Conservation (phyloP, 2,113 vertebrate species). For the Ondatra zibethicus region DNA sequence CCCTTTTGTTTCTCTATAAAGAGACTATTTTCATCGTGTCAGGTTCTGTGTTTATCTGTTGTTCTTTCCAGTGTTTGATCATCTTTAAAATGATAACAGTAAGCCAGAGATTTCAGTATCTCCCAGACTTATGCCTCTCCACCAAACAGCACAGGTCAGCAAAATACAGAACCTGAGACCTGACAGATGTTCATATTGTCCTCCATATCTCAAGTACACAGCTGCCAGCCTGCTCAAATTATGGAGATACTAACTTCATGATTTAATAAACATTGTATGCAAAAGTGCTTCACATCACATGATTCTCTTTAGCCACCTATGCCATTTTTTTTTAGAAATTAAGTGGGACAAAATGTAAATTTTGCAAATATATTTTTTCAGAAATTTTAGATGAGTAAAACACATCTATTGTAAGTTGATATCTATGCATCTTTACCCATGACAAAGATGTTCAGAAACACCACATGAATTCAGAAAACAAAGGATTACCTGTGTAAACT, state of each 20-base stretch:
- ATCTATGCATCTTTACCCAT: background rate
- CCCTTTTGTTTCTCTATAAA: background rate
- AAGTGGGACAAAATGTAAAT: background rate
- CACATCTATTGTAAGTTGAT: background rate
- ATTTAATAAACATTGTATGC: background rate
- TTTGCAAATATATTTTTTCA: slow-evolving; percentile 7
- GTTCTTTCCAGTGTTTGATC: background rate
- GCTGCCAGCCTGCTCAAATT: background rate
- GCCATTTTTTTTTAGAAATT: background rate
- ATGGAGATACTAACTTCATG: background rate
- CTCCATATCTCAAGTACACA: background rate
- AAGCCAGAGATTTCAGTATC: background rate
- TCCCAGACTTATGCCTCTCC: background rate
- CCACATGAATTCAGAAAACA: background rate
- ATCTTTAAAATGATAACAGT: background rate
- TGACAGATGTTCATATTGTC: background rate
- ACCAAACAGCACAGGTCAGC: background rate
- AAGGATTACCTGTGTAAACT: background rate
- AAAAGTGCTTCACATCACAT: background rate
- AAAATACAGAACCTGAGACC: background rate
- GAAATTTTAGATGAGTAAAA: background rate
- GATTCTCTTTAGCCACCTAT: background rate
- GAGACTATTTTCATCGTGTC: background rate
- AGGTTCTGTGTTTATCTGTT: background rate
- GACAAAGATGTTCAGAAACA: background rate